Conservation (phyloP, 2,797 vertebrate genomes). For the Premnoplex brunnescens region DNA sequence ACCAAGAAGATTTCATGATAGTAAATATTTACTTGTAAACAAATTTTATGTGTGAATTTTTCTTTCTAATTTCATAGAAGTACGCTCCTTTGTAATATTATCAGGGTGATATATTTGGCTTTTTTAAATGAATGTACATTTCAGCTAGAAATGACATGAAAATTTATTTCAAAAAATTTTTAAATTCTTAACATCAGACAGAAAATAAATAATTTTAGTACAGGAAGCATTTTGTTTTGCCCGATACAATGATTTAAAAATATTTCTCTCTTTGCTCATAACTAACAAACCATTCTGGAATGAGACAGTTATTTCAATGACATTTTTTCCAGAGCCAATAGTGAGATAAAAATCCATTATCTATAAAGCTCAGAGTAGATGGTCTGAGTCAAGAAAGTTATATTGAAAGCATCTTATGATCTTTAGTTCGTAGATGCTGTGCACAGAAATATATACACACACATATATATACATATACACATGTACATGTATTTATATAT, state of each 20-base stretch:
- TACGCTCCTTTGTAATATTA: background rate
- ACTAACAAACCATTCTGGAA: background rate
- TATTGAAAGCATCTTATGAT: background rate
- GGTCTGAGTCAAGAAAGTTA: background rate
- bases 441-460: no score
- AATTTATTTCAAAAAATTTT: background rate
- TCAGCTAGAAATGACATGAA: background rate
- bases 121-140: background rate
- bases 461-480: background rate
- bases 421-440: background rate
- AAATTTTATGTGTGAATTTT: background rate
- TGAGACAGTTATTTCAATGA: background rate
- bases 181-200: background rate
- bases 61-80: background rate
- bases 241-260: background rate
- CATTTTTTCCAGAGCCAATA: background rate
- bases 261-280: background rate
- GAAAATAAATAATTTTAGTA: background rate
- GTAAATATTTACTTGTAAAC: background rate
- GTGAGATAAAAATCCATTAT: background rate
- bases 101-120: background rate
- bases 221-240: background rate
- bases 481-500: background rate
- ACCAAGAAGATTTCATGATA: background rate
- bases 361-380: background rate